A percentile compares a stretch with the other conserved stretches of the same genome.
These are phyloP conservation scores for Hippocampus comes DNA, from an alignment of 2,113 vertebrate genomes.

Conservation along the genomic window DNA sequence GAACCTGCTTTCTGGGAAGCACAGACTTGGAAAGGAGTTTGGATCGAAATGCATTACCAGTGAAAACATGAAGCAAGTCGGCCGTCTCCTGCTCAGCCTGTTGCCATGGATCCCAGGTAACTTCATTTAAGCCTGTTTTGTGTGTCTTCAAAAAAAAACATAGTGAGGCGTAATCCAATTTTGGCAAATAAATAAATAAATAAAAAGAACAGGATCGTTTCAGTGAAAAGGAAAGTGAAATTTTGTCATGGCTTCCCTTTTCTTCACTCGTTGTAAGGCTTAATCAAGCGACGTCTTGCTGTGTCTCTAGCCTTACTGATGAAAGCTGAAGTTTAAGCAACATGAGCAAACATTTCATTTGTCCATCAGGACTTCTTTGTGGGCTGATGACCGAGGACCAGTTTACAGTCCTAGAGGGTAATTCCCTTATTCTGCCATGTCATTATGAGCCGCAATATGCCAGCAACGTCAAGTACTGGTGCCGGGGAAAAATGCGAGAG, in stretches of 20 bases:
- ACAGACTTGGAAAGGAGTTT: not conserved
- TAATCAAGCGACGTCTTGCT: not conserved
- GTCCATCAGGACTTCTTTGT: constrained; percentile 43
- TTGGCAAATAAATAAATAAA: constrained; percentile 9
- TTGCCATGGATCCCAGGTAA: constrained; percentile 63
- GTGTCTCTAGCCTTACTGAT: not conserved
- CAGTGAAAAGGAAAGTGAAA: constrained; percentile 23
- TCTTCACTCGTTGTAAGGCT: constrained; percentile 5
- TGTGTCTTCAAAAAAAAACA: constrained; percentile 17
- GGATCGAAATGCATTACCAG: not conserved
- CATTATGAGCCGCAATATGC: constrained; percentile 66
- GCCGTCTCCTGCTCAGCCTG: constrained; percentile 31
- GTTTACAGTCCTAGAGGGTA: constrained; percentile 57
- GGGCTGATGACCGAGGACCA: constrained; percentile 45
- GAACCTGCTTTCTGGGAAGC: constrained; percentile 14
- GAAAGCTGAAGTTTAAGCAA: constrained; percentile 4
- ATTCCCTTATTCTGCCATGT: constrained; percentile 59
- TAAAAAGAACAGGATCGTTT: constrained; percentile 13
- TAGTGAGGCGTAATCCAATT: constrained; percentile 37
- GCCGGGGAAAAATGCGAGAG: constrained; percentile 51
- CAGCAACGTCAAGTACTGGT: constrained; percentile 73
- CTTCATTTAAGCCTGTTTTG: constrained; percentile 19
- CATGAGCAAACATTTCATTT: constrained; percentile 5
- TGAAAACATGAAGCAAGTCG: constrained; percentile 41
- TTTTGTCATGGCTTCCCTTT: constrained; percentile 16